These are phyloP conservation scores for Microcebus murinus DNA, from an alignment of 2,113 vertebrate genomes.

Conservation along the genomic window DNA sequence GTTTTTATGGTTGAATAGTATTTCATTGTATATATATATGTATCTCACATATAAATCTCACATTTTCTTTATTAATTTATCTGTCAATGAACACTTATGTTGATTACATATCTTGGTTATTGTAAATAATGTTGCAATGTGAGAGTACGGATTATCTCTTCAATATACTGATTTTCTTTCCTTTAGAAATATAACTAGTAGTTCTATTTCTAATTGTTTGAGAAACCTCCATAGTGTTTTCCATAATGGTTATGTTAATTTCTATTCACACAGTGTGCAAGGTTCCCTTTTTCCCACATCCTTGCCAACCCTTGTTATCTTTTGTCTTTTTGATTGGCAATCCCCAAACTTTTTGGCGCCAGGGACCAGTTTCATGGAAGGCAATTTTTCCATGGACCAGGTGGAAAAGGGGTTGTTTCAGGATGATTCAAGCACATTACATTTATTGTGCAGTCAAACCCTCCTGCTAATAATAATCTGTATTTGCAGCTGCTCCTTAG, in stretches of 20 bases:
- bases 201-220: neutral
- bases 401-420: too few species aligned
- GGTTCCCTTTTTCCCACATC: neutral
- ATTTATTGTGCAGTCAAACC: too few species aligned
- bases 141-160: neutral
- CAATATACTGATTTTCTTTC: neutral
- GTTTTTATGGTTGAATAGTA: neutral
- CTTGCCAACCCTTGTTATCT: neutral
- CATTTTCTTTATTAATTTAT: neutral
- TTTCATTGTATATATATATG: neutral
- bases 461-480: too few species aligned
- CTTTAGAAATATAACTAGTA: neutral
- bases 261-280: neutral
- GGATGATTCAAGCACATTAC: too few species aligned
- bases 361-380: too few species aligned
- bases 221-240: neutral
- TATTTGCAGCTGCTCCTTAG: too few species aligned
- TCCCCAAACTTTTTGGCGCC: too few species aligned
- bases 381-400: too few species aligned
- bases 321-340: neutral
- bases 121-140: neutral
- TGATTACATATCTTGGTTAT: neutral
- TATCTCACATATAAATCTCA: too few species aligned
- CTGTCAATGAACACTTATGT: neutral
- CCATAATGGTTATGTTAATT: neutral